Percentiles rank a stretch among this genome's conserved stretches.
Evolutionary conservation across 2,888 invertebrate species (phyloP).

Genomic region (Amblyteles armatorius): DNA sequence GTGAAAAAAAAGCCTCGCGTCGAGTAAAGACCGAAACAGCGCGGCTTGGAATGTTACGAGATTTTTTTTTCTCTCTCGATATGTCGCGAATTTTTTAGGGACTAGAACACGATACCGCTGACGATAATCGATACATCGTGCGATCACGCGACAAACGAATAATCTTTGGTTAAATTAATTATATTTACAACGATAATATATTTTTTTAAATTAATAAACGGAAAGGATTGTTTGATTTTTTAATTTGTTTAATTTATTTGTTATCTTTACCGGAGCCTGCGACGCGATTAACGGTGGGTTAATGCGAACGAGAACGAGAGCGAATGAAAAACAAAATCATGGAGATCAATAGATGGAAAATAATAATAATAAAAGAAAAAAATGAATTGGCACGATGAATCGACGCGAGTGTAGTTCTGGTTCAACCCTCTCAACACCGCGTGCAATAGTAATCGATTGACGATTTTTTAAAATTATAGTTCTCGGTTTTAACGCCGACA

Average conservation of each 20-base stretch:
- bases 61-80: constrained; percentile 24
- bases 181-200: neutral
- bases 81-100: constrained; percentile 17
- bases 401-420: constrained; percentile 14
- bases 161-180: constrained; percentile 13
- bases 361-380: neutral
- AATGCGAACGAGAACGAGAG: neutral
- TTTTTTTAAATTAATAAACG: neutral
- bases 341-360: neutral
- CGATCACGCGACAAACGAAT: neutral
- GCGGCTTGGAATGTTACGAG: constrained; percentile 41
- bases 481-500: neutral
- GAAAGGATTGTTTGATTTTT: neutral
- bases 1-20: constrained; percentile 41
- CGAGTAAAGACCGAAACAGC: constrained; percentile 23
- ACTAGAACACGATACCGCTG: constrained; percentile 21
- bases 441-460: neutral
- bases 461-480: neutral
- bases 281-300: neutral
- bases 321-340: neutral
- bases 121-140: neutral
- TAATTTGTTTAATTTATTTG: neutral
- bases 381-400: constrained; percentile 25
- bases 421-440: neutral
- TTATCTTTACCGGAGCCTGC: neutral